Conservation (phyloP, 2,797 vertebrate species). For the Anguilla anguilla region DNA sequence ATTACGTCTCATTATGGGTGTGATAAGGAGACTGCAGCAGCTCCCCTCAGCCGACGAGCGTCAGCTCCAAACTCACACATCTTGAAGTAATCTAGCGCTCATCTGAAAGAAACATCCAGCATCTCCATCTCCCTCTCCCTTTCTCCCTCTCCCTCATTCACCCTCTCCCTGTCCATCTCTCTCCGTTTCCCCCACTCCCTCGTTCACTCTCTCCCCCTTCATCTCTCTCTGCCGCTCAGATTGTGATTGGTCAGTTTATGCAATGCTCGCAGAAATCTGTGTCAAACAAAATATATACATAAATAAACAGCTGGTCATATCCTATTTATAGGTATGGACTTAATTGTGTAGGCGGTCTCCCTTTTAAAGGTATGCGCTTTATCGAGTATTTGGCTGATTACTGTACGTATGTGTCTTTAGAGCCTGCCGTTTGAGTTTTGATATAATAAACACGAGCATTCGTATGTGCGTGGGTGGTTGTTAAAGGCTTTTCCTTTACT, state of each 20-base stretch:
- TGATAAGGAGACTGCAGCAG: background rate
- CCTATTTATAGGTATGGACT: background rate
- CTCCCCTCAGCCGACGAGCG: background rate
- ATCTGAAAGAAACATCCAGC: background rate
- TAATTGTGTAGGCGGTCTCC: background rate
- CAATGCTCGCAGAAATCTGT: background rate
- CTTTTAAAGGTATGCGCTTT: background rate
- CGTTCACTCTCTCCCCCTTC: background rate
- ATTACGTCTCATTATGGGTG: background rate
- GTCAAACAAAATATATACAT: background rate
- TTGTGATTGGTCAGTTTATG: background rate
- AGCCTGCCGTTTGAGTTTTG: background rate
- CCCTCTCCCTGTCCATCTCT: background rate
- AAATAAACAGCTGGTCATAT: background rate
- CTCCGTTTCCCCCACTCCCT: background rate
- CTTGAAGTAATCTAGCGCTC: constrained; percentile 7
- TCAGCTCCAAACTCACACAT: background rate
- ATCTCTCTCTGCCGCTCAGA: background rate
- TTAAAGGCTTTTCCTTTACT: background rate
- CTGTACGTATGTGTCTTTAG: background rate
- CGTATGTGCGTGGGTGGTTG: background rate
- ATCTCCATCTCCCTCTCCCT: background rate
- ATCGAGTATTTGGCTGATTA: background rate
- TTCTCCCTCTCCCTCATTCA: background rate
- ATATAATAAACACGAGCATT: background rate